Evolutionary conservation across 2,888 invertebrate species (phyloP), one percentile per base, ranked within the genome.

Genomic region (Nomada fabriciana): DNA sequence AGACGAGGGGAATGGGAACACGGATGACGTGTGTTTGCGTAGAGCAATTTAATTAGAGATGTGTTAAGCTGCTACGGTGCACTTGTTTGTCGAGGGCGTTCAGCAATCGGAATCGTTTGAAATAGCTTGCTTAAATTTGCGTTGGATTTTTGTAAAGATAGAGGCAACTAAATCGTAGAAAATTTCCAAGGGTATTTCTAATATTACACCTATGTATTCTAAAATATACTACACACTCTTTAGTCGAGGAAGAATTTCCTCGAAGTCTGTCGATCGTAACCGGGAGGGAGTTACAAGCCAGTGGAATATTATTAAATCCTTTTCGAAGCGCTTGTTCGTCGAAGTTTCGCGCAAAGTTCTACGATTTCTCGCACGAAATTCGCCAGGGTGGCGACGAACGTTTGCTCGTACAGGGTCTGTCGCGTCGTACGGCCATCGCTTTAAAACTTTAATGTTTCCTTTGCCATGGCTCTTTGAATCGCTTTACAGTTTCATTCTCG

Each of bases 401-500:
- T 47, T 47, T 15, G 47, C 47, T 18, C 59, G 29, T 13, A 18
- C 18, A 23, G 15, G 52, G 43, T 29, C 13, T 10, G 29, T 29
- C 36, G 36, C 36, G 59, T n/a, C 47, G 47, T 36, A 20, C 68
- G 50, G 55, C 63, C n/a, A 29, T 9, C 65, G 53, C 78, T 80
- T 80, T 67, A 78, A 80, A 80, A 78, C 80, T 80, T 80, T 80
- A 78, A 80, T 71, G 78, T 78, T 78, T 78, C 80, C 78, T 78
- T 71, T 61, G 52, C 70, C 50, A 50, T 42, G 70, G 13, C 76
- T 68, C 73, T 74, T 68, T 47, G 77, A 85, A 76, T 60, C 50
- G 59, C 25, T 80, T 78, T 71, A 80, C 79, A 59, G 78, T 78
- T 67, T 80, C 57, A 65, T 80, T 64, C 29, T 59, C 65, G 53